Percentiles rank a stretch among this genome's conserved stretches.
Evolutionary conservation across 2,113 vertebrate genomes (phyloP).

Genomic region (Illadopsis cleaveri): DNA sequence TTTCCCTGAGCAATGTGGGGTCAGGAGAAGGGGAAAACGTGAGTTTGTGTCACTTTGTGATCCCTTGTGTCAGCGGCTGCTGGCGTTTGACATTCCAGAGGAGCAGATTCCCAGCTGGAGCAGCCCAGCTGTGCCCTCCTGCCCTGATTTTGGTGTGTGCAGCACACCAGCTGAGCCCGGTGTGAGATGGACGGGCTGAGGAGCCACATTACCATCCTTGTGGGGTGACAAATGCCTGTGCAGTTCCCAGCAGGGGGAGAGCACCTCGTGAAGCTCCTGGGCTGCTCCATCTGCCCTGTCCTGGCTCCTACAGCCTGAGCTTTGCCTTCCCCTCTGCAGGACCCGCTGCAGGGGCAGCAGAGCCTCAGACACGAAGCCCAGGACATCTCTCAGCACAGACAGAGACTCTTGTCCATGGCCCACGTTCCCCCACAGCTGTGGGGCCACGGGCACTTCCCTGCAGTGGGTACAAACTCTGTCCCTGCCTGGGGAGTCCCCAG

Average conservation of each 20-base stretch:
- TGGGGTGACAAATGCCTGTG: not conserved
- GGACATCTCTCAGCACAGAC: not conserved
- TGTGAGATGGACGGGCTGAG: not conserved
- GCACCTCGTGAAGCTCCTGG: not conserved
- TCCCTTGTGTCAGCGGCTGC: not conserved
- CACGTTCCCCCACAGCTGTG: not conserved
- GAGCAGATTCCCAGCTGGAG: not conserved
- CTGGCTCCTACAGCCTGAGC: not conserved
- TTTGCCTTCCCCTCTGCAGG: rapidly evolving
- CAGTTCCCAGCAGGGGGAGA: not conserved
- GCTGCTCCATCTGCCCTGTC: not conserved
- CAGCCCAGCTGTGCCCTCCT: not conserved
- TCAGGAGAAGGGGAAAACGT: not conserved
- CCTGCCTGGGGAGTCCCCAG: not conserved
- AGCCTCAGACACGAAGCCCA: rapidly evolving
- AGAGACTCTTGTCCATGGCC: rapidly evolving
- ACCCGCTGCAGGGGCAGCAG: not conserved
- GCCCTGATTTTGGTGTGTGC: not conserved
- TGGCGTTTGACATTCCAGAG: not conserved
- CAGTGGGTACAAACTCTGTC: not conserved
- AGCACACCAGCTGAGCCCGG: not conserved
- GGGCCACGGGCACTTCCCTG: not conserved
- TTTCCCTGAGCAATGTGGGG: too few species aligned
- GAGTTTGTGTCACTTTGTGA: not conserved
- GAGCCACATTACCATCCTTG: not conserved